Evolutionary conservation across 2,888 invertebrate genomes (phyloP).

Genomic region (Thymelicus sylvestris): DNA sequence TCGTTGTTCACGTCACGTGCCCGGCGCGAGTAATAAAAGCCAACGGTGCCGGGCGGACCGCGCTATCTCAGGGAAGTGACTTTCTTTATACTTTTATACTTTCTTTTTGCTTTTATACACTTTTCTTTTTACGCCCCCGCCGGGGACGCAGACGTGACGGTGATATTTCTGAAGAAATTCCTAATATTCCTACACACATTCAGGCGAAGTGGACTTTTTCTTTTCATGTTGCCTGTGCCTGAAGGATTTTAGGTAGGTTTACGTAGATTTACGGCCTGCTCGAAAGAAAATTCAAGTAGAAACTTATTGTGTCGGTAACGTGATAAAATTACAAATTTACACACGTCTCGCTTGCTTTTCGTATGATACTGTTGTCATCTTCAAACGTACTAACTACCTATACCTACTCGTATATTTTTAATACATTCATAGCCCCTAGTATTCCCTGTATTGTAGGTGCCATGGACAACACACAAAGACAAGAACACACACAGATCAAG

Average conservation of each 20-base stretch:
- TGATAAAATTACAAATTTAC: conserved; percentile 28
- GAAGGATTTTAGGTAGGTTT: conserved; percentile 34
- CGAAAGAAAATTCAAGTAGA: conserved; percentile 18
- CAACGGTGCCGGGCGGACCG: conserved; percentile 55
- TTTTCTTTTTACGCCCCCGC: conserved; percentile 67
- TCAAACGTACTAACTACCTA: too few species aligned
- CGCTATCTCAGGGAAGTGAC: conserved; percentile 70
- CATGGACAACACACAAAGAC: too few species aligned
- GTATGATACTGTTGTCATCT: background rate
- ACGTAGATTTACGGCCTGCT: conserved; percentile 40
- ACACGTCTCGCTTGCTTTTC: conserved; percentile 11
- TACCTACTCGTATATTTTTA: too few species aligned
- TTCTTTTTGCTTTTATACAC: conserved; percentile 70
- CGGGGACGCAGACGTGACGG: conserved; percentile 64
- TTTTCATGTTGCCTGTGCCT: conserved; percentile 41
- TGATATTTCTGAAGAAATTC: conserved; percentile 49
- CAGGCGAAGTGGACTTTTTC: conserved; percentile 38
- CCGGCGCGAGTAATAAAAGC: conserved; percentile 66
- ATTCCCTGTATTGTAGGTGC: too few species aligned
- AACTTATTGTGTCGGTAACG: conserved; percentile 23
- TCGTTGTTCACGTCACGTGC: conserved; percentile 73
- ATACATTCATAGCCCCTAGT: too few species aligned
- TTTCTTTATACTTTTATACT: conserved; percentile 69
- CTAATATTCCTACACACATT: conserved; percentile 41
- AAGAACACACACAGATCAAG: too few species aligned